These are phyloP conservation scores for Micrastur ruficollis DNA, from an alignment of 2,797 vertebrate species.

Conservation along the genomic window DNA sequence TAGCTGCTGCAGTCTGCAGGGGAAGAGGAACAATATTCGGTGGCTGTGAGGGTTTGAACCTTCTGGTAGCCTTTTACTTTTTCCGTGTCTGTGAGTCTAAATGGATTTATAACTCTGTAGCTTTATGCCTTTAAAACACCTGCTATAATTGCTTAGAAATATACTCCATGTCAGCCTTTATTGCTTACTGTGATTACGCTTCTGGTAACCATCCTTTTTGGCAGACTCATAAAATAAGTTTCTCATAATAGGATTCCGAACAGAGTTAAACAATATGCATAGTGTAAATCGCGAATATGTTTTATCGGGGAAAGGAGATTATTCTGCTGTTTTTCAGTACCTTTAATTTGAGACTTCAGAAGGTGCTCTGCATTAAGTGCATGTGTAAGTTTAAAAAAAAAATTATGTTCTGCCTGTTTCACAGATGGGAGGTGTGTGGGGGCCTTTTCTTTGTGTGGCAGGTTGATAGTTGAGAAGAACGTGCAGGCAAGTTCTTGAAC, in stretches of 20 bases:
- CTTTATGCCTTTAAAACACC: slow-evolving; percentile 47
- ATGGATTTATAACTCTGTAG: slow-evolving; percentile 33
- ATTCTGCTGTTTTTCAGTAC: neutral
- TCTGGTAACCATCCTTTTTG: slow-evolving; percentile 51
- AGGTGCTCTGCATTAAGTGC: neutral
- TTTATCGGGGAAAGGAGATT: neutral
- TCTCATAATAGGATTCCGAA: slow-evolving; percentile 17
- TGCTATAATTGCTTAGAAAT: slow-evolving; percentile 48
- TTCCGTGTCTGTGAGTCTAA: neutral
- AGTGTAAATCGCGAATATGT: slow-evolving; percentile 13
- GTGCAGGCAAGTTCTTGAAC: neutral
- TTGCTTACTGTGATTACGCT: slow-evolving; percentile 18
- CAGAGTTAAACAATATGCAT: neutral
- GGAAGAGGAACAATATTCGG: neutral
- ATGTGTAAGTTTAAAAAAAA: neutral
- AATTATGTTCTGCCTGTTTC: neutral
- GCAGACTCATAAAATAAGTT: slow-evolving; percentile 45
- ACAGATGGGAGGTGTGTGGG: neutral
- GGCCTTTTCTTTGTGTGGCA: neutral
- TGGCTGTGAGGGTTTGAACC: neutral
- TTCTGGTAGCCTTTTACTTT: neutral
- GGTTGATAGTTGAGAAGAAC: neutral
- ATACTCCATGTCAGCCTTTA: slow-evolving; percentile 44
- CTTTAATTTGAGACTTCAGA: neutral
- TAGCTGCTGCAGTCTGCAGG: neutral